Base-by-base conservation (phyloP, 2,888 invertebrate genomes). In the Phoenoteleia sp. region DNA sequence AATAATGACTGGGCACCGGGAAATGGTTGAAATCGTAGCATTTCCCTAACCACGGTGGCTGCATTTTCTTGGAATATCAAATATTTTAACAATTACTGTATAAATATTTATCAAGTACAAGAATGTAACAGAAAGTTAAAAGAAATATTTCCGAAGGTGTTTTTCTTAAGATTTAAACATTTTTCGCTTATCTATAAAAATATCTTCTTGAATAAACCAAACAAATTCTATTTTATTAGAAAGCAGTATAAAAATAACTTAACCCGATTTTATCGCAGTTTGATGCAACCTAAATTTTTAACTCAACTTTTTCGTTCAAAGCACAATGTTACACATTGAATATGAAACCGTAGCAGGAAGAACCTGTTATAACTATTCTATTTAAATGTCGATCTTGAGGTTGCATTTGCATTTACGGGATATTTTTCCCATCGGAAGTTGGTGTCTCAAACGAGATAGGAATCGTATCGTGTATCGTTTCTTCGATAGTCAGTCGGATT, bases 331-430 rank as follows among this genome's bases (percentile, higher is more conserved):
- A 74, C 84, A 64, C 54, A 60, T 76, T 42, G 64, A 56, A 85
- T 84, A 60, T 33, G 47, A 45, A 80, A 87, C 17, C n/a, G 9
- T 17, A 39, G 89, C 89, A 89, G 90, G 90, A 90, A 89, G 83
- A 29, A 77, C 72, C 88, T 83, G 90, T 85, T 89, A 87, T 42
- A 39, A 23, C 21, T 21, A 84, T 25, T 42, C 88, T 25, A 90
- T 90, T 90, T 90, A 87, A 75, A 87, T 83, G 90, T 90, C 90
- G 15, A 64, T 90, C 89, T 89, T 27, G 33, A 56, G 17, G 17
- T 13, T 13, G 45, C 36, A 58, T 69, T 75, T 74, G 62, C 67
- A 75, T 84, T 47, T n/a, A 33, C 27, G 15, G 42, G 7, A 54
- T 29, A 33, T 56, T 80, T 77, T 52, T 75, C 39, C 42, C 54